phyloP scores from a whole-genome alignment of 2,113 vertebrate genomes.

The Corythoichthys intestinalis region DNA sequence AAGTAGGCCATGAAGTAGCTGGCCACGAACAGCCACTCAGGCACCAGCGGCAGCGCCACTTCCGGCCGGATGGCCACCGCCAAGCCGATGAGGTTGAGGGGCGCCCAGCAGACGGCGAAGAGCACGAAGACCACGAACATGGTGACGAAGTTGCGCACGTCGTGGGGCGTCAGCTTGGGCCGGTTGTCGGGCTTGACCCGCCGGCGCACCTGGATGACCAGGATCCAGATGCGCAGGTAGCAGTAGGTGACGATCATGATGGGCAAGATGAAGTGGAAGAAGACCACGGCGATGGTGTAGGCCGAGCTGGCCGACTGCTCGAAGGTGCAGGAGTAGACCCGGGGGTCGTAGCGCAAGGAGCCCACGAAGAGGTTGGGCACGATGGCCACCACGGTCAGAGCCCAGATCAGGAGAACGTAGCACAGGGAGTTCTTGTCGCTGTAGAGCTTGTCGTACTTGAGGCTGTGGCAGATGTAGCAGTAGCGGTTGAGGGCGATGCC shows the following conservation, averaged over 20 bases:
- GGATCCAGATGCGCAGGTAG: slow-evolving; percentile 93
- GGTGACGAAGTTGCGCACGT: slow-evolving; percentile 91
- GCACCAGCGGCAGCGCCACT: slow-evolving; percentile 80
- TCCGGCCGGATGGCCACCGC: slow-evolving; percentile 84
- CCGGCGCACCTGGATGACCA: slow-evolving; percentile 88
- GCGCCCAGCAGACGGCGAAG: slow-evolving; percentile 96
- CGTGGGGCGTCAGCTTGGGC: slow-evolving; percentile 84
- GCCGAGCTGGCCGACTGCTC: slow-evolving; percentile 87
- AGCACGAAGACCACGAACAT: slow-evolving; percentile 98
- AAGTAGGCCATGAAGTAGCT: slow-evolving; percentile 99
- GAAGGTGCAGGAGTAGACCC: slow-evolving; percentile 93
- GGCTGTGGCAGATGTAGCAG: slow-evolving; percentile 96
- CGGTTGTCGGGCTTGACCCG: slow-evolving; percentile 86
- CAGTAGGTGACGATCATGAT: slow-evolving; percentile 91
- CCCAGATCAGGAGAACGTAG: slow-evolving; percentile 88
- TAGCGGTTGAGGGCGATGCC: slow-evolving; percentile 95
- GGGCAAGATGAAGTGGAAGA: slow-evolving; percentile 93
- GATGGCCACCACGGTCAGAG: slow-evolving; percentile 84
- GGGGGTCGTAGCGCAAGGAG: slow-evolving; percentile 87
- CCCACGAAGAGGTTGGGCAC: slow-evolving; percentile 88
- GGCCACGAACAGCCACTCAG: slow-evolving; percentile 93
- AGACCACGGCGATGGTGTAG: slow-evolving; percentile 90
- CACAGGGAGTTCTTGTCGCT: slow-evolving; percentile 87
- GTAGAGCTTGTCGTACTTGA: slow-evolving; percentile 88
- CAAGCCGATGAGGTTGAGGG: slow-evolving; percentile 91